Evolutionary conservation across 2,888 invertebrate genomes (phyloP).

Genomic region (Danaus chrysippus): DNA sequence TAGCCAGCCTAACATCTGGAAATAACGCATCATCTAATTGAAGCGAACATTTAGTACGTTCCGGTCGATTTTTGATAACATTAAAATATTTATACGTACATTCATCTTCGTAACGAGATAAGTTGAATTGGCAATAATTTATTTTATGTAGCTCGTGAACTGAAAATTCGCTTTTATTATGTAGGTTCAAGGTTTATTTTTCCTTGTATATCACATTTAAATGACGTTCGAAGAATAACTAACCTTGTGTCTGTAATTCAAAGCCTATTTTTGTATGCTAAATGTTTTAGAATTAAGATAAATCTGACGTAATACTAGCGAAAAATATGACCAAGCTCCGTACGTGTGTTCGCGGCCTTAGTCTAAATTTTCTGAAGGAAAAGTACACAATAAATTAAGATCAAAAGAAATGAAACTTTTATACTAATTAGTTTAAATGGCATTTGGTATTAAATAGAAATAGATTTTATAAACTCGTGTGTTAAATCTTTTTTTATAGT

Average conservation of each 20-base stretch:
- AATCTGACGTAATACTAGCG: background rate
- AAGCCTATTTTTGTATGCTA: background rate
- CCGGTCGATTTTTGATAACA: constrained; percentile 29
- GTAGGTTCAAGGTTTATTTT: background rate
- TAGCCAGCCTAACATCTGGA: constrained; percentile 26
- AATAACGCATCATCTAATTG: constrained; percentile 42
- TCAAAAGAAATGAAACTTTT: no score
- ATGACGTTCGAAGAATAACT: background rate
- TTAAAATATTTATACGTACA: constrained; percentile 30
- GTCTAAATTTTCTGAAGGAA: constrained; percentile 16
- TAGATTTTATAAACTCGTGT: no score
- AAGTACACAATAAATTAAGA: background rate
- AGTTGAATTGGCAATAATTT: constrained; percentile 17
- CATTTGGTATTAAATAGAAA: no score
- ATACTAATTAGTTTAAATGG: no score
- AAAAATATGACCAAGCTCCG: constrained; percentile 13
- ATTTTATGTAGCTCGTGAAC: background rate
- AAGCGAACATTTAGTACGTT: constrained; percentile 32
- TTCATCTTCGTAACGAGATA: constrained; percentile 25
- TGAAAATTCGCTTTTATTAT: background rate
- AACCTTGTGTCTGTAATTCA: background rate
- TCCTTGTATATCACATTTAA: background rate
- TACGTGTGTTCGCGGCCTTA: constrained; percentile 17
- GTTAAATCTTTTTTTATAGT: no score
- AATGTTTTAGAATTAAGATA: background rate